Evolutionary conservation across 2,888 invertebrate species (phyloP).

Genomic region (Drosophila multiciliata): DNA sequence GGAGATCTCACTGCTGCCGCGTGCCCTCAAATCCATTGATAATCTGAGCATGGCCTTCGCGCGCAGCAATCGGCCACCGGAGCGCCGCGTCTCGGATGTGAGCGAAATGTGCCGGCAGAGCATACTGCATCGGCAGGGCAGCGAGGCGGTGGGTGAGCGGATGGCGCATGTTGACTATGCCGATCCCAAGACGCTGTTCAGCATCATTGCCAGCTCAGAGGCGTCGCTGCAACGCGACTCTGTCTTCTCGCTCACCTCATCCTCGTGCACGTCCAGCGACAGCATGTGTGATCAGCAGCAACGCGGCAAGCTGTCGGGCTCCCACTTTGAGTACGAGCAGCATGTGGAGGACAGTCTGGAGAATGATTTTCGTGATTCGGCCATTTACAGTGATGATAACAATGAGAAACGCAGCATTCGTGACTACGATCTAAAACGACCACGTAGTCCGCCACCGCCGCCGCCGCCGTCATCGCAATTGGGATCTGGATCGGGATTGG

Average conservation of each 20-base stretch:
- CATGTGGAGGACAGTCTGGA: conserved; percentile 89
- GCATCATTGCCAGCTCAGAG: conserved; percentile 71
- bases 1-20: conserved; percentile 79
- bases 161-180: conserved; percentile 95
- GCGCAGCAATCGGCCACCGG: conserved; percentile 80
- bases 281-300: conserved; percentile 82
- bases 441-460: conserved; percentile 77
- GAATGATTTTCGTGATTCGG: conserved; percentile 91
- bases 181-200: conserved; percentile 89
- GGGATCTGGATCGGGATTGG: not conserved
- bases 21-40: conserved; percentile 79
- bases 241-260: conserved; percentile 84
- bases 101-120: conserved; percentile 84
- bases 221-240: conserved; percentile 82
- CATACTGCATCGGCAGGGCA: conserved; percentile 90
- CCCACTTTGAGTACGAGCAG: conserved; percentile 91
- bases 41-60: conserved; percentile 74
- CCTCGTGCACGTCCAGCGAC: conserved; percentile 78
- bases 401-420: conserved; percentile 76
- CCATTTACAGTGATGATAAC: conserved; percentile 91
- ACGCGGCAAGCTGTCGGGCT: conserved; percentile 55
- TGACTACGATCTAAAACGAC: conserved; percentile 63
- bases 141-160: conserved; percentile 93
- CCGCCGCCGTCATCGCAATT: conserved; percentile 53
- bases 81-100: conserved; percentile 83